A percentile compares a stretch with the other conserved stretches of the same genome.
Conservation (phyloP, 2,113 vertebrate genomes). For the Sisor rabdophorus region DNA sequence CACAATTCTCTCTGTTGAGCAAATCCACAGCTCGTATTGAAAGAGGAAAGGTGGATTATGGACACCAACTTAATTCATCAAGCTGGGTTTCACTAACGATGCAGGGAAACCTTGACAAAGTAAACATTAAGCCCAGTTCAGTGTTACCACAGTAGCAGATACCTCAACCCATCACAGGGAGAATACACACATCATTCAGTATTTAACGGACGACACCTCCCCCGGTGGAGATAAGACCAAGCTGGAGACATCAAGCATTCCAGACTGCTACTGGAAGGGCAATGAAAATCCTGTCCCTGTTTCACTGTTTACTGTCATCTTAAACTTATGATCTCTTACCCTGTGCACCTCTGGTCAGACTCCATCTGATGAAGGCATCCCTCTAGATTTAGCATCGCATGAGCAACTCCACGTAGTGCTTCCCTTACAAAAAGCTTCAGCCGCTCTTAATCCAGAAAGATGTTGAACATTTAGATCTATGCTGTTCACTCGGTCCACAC, state of each 20-base stretch:
- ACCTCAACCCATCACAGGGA: slow-evolving; percentile 13
- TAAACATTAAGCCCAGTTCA: slow-evolving; percentile 1
- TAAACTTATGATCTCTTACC: slow-evolving; percentile 36
- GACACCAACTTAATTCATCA: not conserved
- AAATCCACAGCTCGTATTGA: slow-evolving; percentile 20
- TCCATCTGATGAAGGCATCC: slow-evolving; percentile 23
- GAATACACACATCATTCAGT: slow-evolving; percentile 19
- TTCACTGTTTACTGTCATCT: not conserved
- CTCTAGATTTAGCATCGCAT: slow-evolving; percentile 23
- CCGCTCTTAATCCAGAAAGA: slow-evolving; percentile 10
- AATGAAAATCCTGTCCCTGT: slow-evolving; percentile 9
- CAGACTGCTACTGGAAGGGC: slow-evolving; percentile 10
- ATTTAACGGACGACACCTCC: slow-evolving; percentile 22
- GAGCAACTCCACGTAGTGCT: not conserved
- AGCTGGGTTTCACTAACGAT: slow-evolving; percentile 20
- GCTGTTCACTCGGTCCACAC: slow-evolving; percentile 46
- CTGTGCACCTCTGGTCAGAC: slow-evolving; percentile 1
- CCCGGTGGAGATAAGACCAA: slow-evolving; percentile 1
- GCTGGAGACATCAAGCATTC: slow-evolving; percentile 2
- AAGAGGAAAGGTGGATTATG: slow-evolving; percentile 19
- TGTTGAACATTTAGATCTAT: slow-evolving; percentile 21
- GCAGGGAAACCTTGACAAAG: not conserved
- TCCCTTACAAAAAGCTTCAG: not conserved
- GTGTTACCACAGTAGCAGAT: slow-evolving; percentile 17
- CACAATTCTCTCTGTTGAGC: slow-evolving; percentile 16